phyloP scores from a whole-genome alignment of 2,797 vertebrate genomes.

The Betta splendens region DNA sequence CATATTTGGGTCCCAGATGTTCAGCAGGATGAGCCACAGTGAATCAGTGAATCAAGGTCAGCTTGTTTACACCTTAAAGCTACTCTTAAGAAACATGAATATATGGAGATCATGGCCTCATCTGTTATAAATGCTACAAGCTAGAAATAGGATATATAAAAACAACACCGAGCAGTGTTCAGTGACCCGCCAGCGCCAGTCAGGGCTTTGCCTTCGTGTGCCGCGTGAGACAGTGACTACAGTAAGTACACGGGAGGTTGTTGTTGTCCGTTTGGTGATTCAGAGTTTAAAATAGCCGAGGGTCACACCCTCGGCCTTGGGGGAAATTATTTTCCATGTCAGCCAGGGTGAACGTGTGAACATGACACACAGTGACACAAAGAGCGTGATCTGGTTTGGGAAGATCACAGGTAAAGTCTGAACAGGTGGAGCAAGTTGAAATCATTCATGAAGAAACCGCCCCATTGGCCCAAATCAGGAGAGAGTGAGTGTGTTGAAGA shows the following conservation, averaged over 20 bases:
- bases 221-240: slow-evolving; percentile 12
- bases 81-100: not conserved
- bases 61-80: slow-evolving; percentile 14
- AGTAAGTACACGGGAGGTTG: slow-evolving; percentile 25
- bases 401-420: too few relatives aligned
- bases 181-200: slow-evolving; percentile 1
- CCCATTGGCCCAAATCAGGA: too few relatives aligned
- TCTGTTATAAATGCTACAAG: not conserved
- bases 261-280: slow-evolving; percentile 29
- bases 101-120: not conserved
- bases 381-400: too few relatives aligned
- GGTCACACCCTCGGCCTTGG: slow-evolving; percentile 40
- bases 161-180: not conserved
- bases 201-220: slow-evolving; percentile 9
- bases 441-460: too few relatives aligned
- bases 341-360: slow-evolving; percentile 27
- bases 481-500: too few relatives aligned
- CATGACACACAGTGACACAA: slow-evolving; percentile 27
- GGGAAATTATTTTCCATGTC: slow-evolving; percentile 50
- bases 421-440: too few relatives aligned
- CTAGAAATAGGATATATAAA: not conserved
- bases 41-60: slow-evolving; percentile 22
- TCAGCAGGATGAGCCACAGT: slow-evolving; percentile 10
- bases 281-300: slow-evolving; percentile 45
- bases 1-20: not conserved